phyloP scores from a whole-genome alignment of 1,140 invertebrate species.

The Thalassaphorura encarpata region DNA sequence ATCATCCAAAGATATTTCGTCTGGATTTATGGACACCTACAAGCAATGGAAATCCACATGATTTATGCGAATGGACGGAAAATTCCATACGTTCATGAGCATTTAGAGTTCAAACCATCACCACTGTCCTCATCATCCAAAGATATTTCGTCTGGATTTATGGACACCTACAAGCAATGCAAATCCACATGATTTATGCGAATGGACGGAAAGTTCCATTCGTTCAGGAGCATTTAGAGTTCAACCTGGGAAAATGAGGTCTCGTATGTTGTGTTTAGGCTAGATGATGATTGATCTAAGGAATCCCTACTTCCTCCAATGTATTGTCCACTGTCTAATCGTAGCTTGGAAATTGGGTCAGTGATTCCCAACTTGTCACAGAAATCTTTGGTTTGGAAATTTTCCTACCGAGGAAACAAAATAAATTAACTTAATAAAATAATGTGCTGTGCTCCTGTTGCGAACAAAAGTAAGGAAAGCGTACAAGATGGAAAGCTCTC shows the following conservation, averaged over 20 bases:
- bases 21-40: slow-evolving; percentile 28
- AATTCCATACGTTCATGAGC: not conserved
- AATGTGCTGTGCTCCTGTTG: not conserved
- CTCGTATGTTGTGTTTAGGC: not conserved
- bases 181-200: not conserved
- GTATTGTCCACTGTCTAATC: slow-evolving; percentile 33
- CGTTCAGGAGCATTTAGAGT: not conserved
- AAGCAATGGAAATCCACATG: not conserved
- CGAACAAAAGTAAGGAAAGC: not conserved
- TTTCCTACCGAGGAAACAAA: slow-evolving; percentile 41
- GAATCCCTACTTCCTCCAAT: not conserved
- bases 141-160: not conserved
- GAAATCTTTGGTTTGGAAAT: slow-evolving; percentile 70
- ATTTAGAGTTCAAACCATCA: too few relatives aligned
- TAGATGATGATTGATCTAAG: not conserved
- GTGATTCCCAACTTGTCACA: slow-evolving; percentile 68
- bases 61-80: not conserved
- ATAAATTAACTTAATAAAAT: slow-evolving; percentile 32
- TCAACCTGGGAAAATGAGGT: not conserved
- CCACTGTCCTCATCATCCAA: not conserved
- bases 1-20: slow-evolving; percentile 33
- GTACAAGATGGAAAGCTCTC: slow-evolving; percentile 13
- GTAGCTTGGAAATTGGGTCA: slow-evolving; percentile 60
- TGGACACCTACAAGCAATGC: not conserved
- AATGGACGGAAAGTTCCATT: not conserved